Evolutionary conservation across 2,797 vertebrate genomes (phyloP).

Genomic region (Merluccius polli): DNA sequence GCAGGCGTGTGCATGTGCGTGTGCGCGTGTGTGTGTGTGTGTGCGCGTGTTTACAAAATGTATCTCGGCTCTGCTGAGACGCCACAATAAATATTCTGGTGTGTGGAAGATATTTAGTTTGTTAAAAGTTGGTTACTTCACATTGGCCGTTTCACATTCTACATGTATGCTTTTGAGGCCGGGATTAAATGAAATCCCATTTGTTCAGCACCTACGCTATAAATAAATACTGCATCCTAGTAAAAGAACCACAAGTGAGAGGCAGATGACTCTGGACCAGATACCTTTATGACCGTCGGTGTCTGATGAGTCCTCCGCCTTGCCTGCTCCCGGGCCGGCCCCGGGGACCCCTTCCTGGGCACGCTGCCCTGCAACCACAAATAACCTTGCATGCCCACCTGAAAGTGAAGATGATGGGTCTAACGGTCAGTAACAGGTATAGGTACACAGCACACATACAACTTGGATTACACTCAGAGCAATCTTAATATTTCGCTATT

Average conservation of each 20-base stretch:
- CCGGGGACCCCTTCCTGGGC: constrained; percentile 20
- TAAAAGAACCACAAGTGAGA: background rate
- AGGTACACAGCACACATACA: background rate
- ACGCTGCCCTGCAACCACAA: constrained; percentile 14
- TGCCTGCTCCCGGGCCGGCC: constrained; percentile 29
- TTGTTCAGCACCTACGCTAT: background rate
- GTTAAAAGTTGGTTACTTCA: background rate
- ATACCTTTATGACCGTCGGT: background rate
- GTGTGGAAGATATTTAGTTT: constrained; percentile 23
- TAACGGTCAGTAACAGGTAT: background rate
- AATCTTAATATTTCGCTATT: background rate
- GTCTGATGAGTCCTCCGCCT: constrained; percentile 35
- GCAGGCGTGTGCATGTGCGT: background rate
- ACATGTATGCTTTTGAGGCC: too few relatives aligned
- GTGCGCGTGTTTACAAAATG: constrained; percentile 15
- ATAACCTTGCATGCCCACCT: constrained; percentile 34
- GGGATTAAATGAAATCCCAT: too few relatives aligned
- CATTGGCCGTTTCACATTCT: too few relatives aligned
- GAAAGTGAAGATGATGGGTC: constrained; percentile 28
- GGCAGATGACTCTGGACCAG: background rate
- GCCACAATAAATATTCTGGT: constrained; percentile 41
- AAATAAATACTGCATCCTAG: background rate
- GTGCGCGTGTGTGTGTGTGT: background rate
- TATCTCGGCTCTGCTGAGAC: constrained; percentile 8
- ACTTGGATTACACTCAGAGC: background rate